Conservation (phyloP, 2,113 vertebrate species). For the Lagopus muta region DNA sequence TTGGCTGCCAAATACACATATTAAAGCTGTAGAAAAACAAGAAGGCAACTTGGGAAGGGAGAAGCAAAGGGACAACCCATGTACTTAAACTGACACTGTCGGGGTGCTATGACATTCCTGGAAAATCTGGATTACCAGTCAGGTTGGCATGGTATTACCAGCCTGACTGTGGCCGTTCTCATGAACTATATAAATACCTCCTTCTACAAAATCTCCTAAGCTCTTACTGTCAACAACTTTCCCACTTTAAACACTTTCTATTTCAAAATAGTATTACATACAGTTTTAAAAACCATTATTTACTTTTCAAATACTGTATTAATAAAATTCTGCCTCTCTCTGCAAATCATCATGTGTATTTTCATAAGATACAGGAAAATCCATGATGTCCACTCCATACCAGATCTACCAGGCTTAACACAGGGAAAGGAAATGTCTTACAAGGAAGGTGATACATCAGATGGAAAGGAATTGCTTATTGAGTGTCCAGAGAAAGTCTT, state of each 20-base stretch:
- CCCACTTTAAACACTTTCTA: not conserved
- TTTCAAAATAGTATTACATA: not conserved
- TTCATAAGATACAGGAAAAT: not conserved
- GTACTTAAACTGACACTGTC: not conserved
- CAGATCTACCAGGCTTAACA: not conserved
- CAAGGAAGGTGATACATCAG: not conserved
- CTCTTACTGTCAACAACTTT: not conserved
- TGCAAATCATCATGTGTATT: not conserved
- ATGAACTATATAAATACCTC: not conserved
- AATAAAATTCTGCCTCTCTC: not conserved
- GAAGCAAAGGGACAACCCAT: fast-evolving
- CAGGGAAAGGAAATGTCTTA: not conserved
- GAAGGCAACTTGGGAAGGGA: not conserved
- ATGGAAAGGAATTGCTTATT: not conserved
- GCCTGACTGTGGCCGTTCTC: not conserved
- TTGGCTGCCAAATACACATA: not conserved
- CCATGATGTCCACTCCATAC: not conserved
- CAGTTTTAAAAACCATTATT: not conserved
- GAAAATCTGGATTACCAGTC: not conserved
- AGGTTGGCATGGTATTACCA: not conserved
- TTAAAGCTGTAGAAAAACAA: not conserved
- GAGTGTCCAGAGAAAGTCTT: not conserved
- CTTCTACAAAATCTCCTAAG: not conserved
- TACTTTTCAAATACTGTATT: not conserved
- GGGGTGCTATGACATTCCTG: not conserved